These are phyloP conservation scores for Ecliptopera silaceata DNA, from an alignment of 2,888 invertebrate genomes.

Conservation along the genomic window DNA sequence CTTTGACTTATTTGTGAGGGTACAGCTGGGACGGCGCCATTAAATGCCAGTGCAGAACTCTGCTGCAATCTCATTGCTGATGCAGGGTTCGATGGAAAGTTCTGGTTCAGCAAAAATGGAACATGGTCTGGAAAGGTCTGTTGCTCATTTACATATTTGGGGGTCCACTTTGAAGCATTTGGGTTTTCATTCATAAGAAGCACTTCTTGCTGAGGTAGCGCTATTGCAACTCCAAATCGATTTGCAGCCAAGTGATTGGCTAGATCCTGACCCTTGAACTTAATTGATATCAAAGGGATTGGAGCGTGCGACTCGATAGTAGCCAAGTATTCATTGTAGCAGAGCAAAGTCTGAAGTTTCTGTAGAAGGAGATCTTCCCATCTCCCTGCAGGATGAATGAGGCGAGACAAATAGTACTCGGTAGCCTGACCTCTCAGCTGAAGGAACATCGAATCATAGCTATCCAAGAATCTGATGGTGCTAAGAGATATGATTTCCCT, in stretches of 20 bases:
- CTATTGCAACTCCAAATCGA: slow-evolving; percentile 71
- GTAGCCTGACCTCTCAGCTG: slow-evolving; percentile 82
- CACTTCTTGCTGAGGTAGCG: slow-evolving; percentile 76
- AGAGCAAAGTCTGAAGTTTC: slow-evolving; percentile 69
- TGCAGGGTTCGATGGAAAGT: slow-evolving; percentile 73
- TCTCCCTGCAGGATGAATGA: slow-evolving; percentile 74
- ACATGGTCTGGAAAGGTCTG: slow-evolving; percentile 65
- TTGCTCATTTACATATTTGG: slow-evolving; percentile 52
- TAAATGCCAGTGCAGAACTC: slow-evolving; percentile 60
- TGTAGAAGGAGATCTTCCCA: slow-evolving; percentile 79
- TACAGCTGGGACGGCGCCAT: slow-evolving; percentile 54
- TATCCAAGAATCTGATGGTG: slow-evolving; percentile 83
- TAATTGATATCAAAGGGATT: slow-evolving; percentile 72
- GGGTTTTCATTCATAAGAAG: slow-evolving; percentile 50
- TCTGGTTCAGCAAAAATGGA: slow-evolving; percentile 71
- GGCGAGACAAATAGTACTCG: slow-evolving; percentile 83
- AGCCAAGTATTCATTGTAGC: slow-evolving; percentile 68
- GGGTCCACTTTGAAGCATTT: slow-evolving; percentile 57
- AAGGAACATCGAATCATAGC: slow-evolving; percentile 73
- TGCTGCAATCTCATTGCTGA: slow-evolving; percentile 72
- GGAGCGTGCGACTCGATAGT: slow-evolving; percentile 65
- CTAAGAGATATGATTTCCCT: slow-evolving; percentile 83
- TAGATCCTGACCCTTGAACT: slow-evolving; percentile 76
- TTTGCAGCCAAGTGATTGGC: slow-evolving; percentile 70
- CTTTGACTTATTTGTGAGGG: slow-evolving; percentile 66